Conservation (phyloP, 2,797 vertebrate genomes). For the Enoplosus armatus region DNA sequence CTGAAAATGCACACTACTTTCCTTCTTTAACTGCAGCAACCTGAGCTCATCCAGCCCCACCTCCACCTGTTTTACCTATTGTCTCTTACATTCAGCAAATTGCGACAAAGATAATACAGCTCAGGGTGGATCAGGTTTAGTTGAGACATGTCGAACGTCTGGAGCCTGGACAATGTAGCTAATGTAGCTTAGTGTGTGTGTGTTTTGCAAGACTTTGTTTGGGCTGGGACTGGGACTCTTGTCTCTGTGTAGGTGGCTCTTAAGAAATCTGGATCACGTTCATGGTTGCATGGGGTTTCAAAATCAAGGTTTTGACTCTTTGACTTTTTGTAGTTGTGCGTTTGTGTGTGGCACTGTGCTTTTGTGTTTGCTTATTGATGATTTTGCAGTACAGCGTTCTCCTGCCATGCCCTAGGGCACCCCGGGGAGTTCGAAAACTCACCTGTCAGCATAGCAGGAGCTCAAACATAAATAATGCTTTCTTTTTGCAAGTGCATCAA, state of each 20-base stretch:
- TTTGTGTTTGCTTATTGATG: constrained; percentile 24
- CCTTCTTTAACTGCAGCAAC: too few species aligned
- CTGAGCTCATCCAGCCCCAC: not conserved
- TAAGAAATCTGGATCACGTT: constrained; percentile 6
- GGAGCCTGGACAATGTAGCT: not conserved
- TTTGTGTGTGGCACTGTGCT: constrained; percentile 5
- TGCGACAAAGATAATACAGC: constrained; percentile 1
- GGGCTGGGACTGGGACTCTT: not conserved
- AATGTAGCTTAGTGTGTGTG: not conserved
- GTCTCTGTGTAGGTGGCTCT: not conserved
- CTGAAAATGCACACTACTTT: not conserved
- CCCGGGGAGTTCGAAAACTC: constrained; percentile 21
- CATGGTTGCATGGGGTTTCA: not conserved
- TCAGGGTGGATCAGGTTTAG: constrained; percentile 29
- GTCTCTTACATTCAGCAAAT: not conserved
- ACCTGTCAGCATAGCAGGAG: constrained; percentile 42
- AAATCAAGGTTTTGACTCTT: not conserved
- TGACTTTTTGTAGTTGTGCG: constrained; percentile 18
- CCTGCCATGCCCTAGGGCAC: constrained; percentile 10
- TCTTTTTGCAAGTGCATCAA: constrained; percentile 1
- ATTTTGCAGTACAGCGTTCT: constrained; percentile 11
- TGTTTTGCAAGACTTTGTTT: constrained; percentile 1
- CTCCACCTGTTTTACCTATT: constrained; percentile 18
- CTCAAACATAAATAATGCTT: constrained; percentile 7
- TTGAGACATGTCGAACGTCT: constrained; percentile 25